These are phyloP conservation scores for Eriosoma lanigerum DNA, from an alignment of 1,140 invertebrate species.

Conservation along the genomic window DNA sequence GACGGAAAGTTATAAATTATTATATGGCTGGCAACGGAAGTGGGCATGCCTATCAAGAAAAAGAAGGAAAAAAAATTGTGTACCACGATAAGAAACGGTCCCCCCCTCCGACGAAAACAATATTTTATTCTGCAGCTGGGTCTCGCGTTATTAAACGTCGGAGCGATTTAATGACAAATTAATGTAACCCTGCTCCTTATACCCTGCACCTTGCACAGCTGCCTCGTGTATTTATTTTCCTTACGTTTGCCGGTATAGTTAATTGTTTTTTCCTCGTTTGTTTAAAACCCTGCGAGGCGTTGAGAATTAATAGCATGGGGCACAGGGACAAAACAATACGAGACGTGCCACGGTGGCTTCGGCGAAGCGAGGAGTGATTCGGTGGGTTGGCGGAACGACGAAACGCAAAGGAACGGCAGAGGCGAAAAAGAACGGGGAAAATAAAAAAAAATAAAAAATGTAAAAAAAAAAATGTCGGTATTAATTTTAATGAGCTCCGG, in stretches of 20 bases:
- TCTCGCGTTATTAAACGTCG: constrained; percentile 41
- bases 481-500: constrained; percentile 50
- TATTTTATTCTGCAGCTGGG: constrained; percentile 37
- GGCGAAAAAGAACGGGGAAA: constrained; percentile 1
- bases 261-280: constrained; percentile 49
- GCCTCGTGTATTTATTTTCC: constrained; percentile 8
- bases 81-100: constrained; percentile 6
- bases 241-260: constrained; percentile 35
- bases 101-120: not conserved
- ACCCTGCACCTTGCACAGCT: not conserved
- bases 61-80: not conserved
- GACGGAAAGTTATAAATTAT: not conserved
- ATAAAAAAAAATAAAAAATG: constrained; percentile 3
- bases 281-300: constrained; percentile 44
- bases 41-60: not conserved
- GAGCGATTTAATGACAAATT: constrained; percentile 49
- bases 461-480: constrained; percentile 27
- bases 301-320: constrained; percentile 37
- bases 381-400: not conserved
- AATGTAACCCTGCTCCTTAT: not conserved
- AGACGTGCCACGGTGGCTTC: not conserved
- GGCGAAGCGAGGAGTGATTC: not conserved
- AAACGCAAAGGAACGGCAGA: not conserved
- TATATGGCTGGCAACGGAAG: not conserved
- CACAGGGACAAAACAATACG: constrained; percentile 36